Evolutionary conservation across 35 echinoderm and acorn worm genomes (phyloP).

Genomic region (Strongylocentrotus purpuratus): DNA sequence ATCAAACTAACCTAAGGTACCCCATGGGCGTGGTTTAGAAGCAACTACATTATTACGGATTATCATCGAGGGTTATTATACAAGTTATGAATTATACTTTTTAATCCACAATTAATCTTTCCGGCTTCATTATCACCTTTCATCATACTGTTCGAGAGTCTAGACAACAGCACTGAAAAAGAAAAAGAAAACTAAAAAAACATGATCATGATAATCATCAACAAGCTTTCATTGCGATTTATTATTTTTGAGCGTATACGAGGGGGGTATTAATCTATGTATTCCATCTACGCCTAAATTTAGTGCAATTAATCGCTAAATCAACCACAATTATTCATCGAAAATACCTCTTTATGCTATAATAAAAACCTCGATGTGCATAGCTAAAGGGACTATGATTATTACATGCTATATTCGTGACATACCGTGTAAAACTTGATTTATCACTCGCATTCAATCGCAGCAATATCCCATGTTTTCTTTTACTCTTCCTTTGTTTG

Average conservation of each 20-base stretch:
- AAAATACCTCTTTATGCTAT: background rate
- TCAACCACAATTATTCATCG: background rate
- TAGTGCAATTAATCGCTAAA: slow-evolving; percentile 18
- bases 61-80: too few relatives aligned
- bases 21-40: too few relatives aligned
- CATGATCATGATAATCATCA: background rate
- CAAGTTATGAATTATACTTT: too few relatives aligned
- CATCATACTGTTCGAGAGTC: too few relatives aligned
- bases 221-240: background rate
- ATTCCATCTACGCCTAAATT: background rate
- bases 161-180: background rate
- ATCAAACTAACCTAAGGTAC: too few relatives aligned
- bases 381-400: background rate
- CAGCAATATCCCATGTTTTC: background rate
- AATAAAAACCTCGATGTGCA: background rate
- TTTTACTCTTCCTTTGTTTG: background rate
- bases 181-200: background rate
- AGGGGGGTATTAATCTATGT: background rate
- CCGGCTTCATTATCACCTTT: too few relatives aligned
- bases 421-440: background rate
- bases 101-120: too few relatives aligned
- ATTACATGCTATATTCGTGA: background rate
- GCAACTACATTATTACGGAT: too few relatives aligned
- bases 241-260: background rate
- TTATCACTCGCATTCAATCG: too few relatives aligned